phyloP scores from a whole-genome alignment of 2,113 vertebrate species.

The Podarcis raffonei region DNA sequence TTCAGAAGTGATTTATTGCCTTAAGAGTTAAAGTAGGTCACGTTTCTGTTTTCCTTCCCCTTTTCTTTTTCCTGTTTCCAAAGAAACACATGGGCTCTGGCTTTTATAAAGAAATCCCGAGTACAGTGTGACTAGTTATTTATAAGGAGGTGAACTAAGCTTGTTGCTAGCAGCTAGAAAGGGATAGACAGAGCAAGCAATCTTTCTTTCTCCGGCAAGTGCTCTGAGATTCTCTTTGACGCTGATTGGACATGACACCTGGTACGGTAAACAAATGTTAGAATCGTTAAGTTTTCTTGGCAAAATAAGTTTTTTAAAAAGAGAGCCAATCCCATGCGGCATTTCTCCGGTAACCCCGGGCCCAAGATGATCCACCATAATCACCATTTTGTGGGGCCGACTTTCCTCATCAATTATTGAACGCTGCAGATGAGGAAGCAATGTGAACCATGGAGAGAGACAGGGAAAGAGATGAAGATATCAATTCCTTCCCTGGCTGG shows the following conservation, averaged over 20 bases:
- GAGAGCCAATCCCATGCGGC: not conserved
- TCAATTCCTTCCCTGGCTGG: not conserved
- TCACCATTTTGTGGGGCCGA: conserved; percentile 35
- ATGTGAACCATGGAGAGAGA: not conserved
- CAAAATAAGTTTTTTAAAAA: conserved; percentile 57
- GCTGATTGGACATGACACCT: conserved; percentile 52
- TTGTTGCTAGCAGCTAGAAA: conserved; percentile 41
- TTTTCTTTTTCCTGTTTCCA: not conserved
- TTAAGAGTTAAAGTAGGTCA: conserved; percentile 44
- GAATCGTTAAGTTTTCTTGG: conserved; percentile 53
- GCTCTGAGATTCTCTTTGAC: conserved; percentile 50
- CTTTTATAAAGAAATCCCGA: conserved; percentile 54
- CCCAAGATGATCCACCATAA: conserved; percentile 35
- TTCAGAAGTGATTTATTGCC: conserved; percentile 47
- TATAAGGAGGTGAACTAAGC: conserved; percentile 41
- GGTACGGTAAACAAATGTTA: conserved; percentile 49
- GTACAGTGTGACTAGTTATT: conserved; percentile 15
- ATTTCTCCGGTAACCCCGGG: conserved; percentile 41
- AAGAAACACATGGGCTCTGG: not conserved
- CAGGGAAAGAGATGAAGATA: conserved; percentile 10
- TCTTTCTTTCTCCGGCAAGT: conserved; percentile 21
- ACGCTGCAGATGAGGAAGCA: conserved; percentile 11
- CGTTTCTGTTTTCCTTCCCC: not conserved
- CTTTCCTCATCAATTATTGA: conserved; percentile 56
- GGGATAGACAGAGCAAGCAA: conserved; percentile 41